These are phyloP conservation scores for Falcunculus frontatus DNA, from an alignment of 2,113 vertebrate species.

Conservation along the genomic window DNA sequence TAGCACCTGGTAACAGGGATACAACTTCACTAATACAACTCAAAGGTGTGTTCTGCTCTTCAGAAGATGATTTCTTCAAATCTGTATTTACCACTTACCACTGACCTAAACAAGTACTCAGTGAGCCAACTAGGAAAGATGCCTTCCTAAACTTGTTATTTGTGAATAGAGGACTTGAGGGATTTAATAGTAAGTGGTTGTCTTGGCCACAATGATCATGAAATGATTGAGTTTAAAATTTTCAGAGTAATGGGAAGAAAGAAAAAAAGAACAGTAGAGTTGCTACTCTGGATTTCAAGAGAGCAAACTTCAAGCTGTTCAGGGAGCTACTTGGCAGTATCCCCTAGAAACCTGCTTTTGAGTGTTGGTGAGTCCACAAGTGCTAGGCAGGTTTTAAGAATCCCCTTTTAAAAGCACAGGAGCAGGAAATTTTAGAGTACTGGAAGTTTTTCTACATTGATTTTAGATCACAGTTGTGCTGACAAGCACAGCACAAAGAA, in stretches of 20 bases:
- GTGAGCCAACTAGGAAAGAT: neutral
- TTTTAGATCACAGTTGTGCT: neutral
- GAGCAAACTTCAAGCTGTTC: neutral
- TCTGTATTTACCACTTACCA: neutral
- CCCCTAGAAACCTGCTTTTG: neutral
- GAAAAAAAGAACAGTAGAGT: neutral
- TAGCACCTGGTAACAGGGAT: neutral
- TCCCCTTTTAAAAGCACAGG: neutral
- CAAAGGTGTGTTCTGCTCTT: neutral
- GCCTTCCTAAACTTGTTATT: neutral
- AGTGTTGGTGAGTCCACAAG: neutral
- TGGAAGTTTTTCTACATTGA: neutral
- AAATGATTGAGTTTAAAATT: neutral
- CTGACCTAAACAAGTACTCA: neutral
- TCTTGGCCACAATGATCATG: neutral
- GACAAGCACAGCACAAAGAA: neutral
- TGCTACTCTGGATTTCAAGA: neutral
- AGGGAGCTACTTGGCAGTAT: neutral
- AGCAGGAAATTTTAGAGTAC: neutral
- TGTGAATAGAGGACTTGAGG: neutral
- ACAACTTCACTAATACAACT: neutral
- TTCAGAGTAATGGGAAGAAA: neutral
- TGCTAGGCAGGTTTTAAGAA: neutral
- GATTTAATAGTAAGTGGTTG: neutral
- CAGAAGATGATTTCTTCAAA: neutral